Conservation (phyloP, 2,888 invertebrate species). For the Brachyopa scutellaris region DNA sequence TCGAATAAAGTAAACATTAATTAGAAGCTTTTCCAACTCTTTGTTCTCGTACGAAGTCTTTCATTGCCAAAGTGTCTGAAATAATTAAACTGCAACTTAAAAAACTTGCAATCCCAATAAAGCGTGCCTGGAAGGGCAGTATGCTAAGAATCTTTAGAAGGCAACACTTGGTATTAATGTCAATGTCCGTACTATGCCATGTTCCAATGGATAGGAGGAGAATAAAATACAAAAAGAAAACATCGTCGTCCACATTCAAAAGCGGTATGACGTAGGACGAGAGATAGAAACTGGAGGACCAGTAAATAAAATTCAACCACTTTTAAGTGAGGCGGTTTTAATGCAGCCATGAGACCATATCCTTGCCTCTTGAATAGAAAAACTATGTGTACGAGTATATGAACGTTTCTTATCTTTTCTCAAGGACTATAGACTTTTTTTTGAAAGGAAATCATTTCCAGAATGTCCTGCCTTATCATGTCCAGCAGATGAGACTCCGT, state of each 20-base stretch:
- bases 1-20: slow-evolving; percentile 26
- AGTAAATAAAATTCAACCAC: slow-evolving; percentile 23
- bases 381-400: slow-evolving; percentile 15
- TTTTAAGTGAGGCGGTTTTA: slow-evolving; percentile 51
- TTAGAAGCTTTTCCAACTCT: slow-evolving; percentile 21
- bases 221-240: slow-evolving; percentile 9
- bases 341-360: slow-evolving; percentile 47
- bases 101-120: background rate
- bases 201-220: slow-evolving; percentile 7
- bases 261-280: background rate
- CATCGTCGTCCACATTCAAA: slow-evolving; percentile 9
- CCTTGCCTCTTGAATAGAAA: slow-evolving; percentile 36
- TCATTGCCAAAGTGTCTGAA: slow-evolving; percentile 6
- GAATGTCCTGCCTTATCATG: slow-evolving; percentile 57
- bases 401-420: slow-evolving; percentile 59
- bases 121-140: slow-evolving; percentile 7
- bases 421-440: slow-evolving; percentile 11
- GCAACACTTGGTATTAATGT: slow-evolving; percentile 38
- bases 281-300: background rate
- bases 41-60: background rate
- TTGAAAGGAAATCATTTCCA: slow-evolving; percentile 37
- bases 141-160: slow-evolving; percentile 26
- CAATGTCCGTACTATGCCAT: slow-evolving; percentile 38
- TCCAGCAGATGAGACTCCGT: slow-evolving; percentile 34
- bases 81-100: slow-evolving; percentile 23